phyloP scores from a whole-genome alignment of 1,140 invertebrate genomes.

The Zaprionus ornatus region DNA sequence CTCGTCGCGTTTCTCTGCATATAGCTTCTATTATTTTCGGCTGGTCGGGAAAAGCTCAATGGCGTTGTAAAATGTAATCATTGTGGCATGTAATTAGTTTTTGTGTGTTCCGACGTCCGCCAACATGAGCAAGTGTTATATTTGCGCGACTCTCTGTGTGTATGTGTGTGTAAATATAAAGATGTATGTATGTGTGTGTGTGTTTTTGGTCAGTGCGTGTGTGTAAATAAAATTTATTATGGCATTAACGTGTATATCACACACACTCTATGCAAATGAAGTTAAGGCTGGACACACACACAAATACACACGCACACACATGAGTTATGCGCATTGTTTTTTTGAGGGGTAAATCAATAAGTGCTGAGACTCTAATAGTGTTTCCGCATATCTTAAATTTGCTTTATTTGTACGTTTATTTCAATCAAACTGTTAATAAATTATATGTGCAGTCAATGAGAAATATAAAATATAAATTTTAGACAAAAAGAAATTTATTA shows the following conservation, averaged over 20 bases:
- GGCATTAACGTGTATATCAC: slow-evolving; percentile 49
- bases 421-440: not conserved
- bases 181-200: not conserved
- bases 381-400: not conserved
- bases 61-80: slow-evolving; percentile 77
- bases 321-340: not conserved
- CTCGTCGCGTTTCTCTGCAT: not conserved
- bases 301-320: not conserved
- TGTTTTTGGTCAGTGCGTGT: slow-evolving; percentile 9
- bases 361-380: not conserved
- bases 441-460: not conserved
- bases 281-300: slow-evolving; percentile 12
- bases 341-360: not conserved
- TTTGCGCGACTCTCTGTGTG: slow-evolving; percentile 16
- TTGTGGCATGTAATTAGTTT: slow-evolving; percentile 81
- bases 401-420: not conserved
- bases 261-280: slow-evolving; percentile 21
- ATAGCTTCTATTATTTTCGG: slow-evolving; percentile 1
- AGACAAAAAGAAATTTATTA: no score
- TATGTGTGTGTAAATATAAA: slow-evolving; percentile 8
- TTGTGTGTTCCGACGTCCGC: slow-evolving; percentile 49
- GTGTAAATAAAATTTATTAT: slow-evolving; percentile 67
- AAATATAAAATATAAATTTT: not conserved
- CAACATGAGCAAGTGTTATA: slow-evolving; percentile 21
- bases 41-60: slow-evolving; percentile 45